Conservation (phyloP, 2,888 invertebrate species). For the Neoascia interrupta region DNA sequence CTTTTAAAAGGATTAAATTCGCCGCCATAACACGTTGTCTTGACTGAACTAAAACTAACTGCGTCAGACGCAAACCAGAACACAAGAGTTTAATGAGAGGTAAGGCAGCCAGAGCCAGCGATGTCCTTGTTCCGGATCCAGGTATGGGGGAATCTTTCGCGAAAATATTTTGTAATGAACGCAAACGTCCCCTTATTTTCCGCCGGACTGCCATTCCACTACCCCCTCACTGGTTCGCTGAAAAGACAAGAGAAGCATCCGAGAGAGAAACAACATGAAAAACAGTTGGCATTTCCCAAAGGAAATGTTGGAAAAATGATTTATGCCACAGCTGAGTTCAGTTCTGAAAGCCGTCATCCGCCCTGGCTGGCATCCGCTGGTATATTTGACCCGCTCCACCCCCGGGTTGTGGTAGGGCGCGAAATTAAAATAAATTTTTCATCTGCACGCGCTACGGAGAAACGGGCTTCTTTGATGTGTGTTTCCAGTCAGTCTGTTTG, state of each 20-base stretch:
- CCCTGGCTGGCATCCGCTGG: slow-evolving; percentile 29
- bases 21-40: slow-evolving; percentile 37
- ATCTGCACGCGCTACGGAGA: slow-evolving; percentile 56
- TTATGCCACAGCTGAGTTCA: slow-evolving; percentile 63
- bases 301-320: slow-evolving; percentile 64
- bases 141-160: slow-evolving; percentile 23
- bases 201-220: slow-evolving; percentile 9
- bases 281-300: slow-evolving; percentile 60
- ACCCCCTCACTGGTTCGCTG: not conserved
- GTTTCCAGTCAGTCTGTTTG: slow-evolving; percentile 41
- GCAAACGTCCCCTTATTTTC: slow-evolving; percentile 4
- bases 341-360: slow-evolving; percentile 28
- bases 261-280: slow-evolving; percentile 18
- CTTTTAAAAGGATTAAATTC: slow-evolving; percentile 50
- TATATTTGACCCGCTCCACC: slow-evolving; percentile 12
- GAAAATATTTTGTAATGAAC: slow-evolving; percentile 46
- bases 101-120: not conserved
- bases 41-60: slow-evolving; percentile 20
- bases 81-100: slow-evolving; percentile 1
- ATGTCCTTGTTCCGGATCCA: slow-evolving; percentile 29
- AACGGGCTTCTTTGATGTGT: slow-evolving; percentile 56
- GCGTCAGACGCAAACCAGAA: slow-evolving; percentile 24
- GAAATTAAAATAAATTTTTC: slow-evolving; percentile 67
- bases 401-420: slow-evolving; percentile 30
- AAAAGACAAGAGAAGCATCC: not conserved